Base-by-base conservation (phyloP, 2,888 invertebrate species). In the Drosophila subquinaria region DNA sequence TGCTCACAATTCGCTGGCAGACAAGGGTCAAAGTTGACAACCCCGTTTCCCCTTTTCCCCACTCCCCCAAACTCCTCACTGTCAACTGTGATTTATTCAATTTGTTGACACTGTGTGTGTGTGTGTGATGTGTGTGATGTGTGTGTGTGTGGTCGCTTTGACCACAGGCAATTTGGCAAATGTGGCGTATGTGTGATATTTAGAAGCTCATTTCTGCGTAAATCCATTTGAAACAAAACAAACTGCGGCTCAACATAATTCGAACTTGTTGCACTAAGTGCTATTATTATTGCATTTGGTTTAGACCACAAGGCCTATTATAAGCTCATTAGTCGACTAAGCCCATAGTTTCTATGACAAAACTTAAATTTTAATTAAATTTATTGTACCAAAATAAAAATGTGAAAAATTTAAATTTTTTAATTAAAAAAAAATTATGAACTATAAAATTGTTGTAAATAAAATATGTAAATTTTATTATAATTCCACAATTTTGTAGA, bases 241-340 rank as follows among this genome's bases (percentile, higher is more conserved):
- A 17, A 17, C 17, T 17, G 17, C 17, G 17, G 17, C 57, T 74
- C 20, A 66, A 64, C 71, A 74, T 74, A 64, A 66, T 73, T 52
- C 62, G 38, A 76, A 63, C 77, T 76, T 76, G 74, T 75, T 75
- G 74, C 74, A 73, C 61, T 42, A 35, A 40, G n/a, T 53, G 56
- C 47, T 20, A 70, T 76, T 64, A 76, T 63, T 57, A 53, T 73
- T 61, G 47, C 45, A 66, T 66, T 77, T 53, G 17, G 36, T 38
- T 61, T 30, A n/a, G 9, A 50, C 47, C 45, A 33, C 11, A n/a
- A 27, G 52, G 47, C 47, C 53, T 59, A 73, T 77, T 77, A 69
- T 57, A 73, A 66, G 38, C 9, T 15, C 69, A 77, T 77, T 64
- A 69, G 50, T 11, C 53, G 40, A 42, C 42, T 50, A 48, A 17